Evolutionary conservation across 2,113 vertebrate genomes (phyloP), one percentile per base, ranked within the genome.

Genomic region (Brevimyrus niger): DNA sequence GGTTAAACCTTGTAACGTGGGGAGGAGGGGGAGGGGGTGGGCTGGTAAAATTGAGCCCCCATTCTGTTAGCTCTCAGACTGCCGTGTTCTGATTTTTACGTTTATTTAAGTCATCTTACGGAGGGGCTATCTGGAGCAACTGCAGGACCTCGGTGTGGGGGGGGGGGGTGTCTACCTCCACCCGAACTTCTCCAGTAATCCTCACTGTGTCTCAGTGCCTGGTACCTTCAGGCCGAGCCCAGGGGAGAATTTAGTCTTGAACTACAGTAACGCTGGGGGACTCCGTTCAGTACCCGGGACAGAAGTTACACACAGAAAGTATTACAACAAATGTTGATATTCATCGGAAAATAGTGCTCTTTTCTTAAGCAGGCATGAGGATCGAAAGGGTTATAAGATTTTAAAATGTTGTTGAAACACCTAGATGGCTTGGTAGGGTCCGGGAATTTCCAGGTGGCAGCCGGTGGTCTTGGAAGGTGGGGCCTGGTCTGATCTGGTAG

Each of bases 201-300:
- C 5, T 46, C 27, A n/a, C n/a, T 48, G 47, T 48, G 8, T 48
- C 21, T 86, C 44, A 27, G 84, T 44, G 4, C 3, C 47, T 31
- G n/a, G 21, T 46, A 23, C 13, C 23, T 86, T 27, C 47, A 10
- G 13, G 47, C 13, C 0, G 10, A 31, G 92, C 92, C 94, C 90
- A 94, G 94, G 92, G 92, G 93, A 92, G 89, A 92, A 21, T 83
- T 42, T 21, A 7, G 4, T 42, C 21, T 21, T 83, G 13, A 44
- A 83, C 38, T 83, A 19, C 80, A 47, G 42, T 83, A 21, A 44
- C 38, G 46, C 5, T 21, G 19, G 8, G 35, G 21, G 42, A 83
- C 35, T 44, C 42, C 35, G 21, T 23, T 19, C 80, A 46, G 42
- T 83, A 38, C 17, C 42, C 8, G 46, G 42, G 8, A 21, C 80